Evolutionary conservation across 2,797 vertebrate species (phyloP).

Genomic region (Pipistrellus kuhlii): DNA sequence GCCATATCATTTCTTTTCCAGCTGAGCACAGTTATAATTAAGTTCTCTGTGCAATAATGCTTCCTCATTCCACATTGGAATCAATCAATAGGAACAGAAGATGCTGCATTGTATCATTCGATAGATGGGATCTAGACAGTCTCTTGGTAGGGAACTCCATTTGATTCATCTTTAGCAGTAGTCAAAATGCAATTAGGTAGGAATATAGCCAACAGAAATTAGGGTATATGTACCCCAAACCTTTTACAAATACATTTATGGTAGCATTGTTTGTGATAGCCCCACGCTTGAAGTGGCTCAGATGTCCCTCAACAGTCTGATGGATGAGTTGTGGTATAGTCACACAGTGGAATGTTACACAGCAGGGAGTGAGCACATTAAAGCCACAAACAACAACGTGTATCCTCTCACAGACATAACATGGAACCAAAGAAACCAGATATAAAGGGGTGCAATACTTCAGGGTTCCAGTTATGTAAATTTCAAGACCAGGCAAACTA

Average conservation of each 20-base stretch:
- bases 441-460: background rate
- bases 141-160: background rate
- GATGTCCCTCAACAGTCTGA: background rate
- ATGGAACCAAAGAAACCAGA: background rate
- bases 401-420: background rate
- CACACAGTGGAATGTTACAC: background rate
- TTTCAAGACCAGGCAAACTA: background rate
- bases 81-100: conserved; percentile 7
- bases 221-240: background rate
- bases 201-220: background rate
- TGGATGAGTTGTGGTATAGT: background rate
- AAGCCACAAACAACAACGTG: background rate
- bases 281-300: background rate
- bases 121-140: background rate
- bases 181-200: conserved; percentile 17
- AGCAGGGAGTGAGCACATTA: background rate
- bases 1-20: conserved; percentile 39
- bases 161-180: conserved; percentile 37
- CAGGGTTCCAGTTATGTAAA: background rate
- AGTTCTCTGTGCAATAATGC: conserved; percentile 35
- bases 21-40: conserved; percentile 48
- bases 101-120: background rate
- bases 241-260: background rate
- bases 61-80: conserved; percentile 38
- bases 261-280: background rate